These are phyloP conservation scores for Heliconius charithonia DNA, from an alignment of 2,888 invertebrate genomes.

Conservation along the genomic window DNA sequence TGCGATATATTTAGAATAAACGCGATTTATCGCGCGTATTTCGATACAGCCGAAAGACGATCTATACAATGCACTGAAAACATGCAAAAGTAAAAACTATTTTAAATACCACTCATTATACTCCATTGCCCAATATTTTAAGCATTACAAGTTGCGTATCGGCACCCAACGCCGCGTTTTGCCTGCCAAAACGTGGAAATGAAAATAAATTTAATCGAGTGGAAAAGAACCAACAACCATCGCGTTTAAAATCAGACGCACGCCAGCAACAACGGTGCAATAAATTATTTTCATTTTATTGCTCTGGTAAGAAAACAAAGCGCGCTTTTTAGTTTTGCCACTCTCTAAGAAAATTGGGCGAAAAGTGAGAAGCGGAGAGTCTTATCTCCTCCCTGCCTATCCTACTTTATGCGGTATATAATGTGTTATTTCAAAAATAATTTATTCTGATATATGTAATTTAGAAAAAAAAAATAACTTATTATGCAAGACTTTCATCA, in stretches of 20 bases:
- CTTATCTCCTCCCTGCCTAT: too few species aligned
- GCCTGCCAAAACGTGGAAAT: background rate
- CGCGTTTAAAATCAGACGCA: too few species aligned
- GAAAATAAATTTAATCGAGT: background rate
- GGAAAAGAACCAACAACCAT: background rate
- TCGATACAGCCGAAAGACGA: conserved; percentile 28
- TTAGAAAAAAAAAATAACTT: background rate
- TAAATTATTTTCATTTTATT: too few species aligned
- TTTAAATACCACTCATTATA: background rate
- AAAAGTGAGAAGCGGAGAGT: too few species aligned
- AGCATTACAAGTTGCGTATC: background rate
- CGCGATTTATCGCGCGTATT: conserved; percentile 49
- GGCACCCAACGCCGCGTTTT: background rate
- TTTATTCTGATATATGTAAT: background rate
- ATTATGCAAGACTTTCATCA: background rate
- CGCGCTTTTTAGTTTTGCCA: too few species aligned
- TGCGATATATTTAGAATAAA: conserved; percentile 56
- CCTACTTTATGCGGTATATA: too few species aligned
- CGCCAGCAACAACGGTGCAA: too few species aligned
- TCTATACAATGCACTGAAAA: conserved; percentile 22
- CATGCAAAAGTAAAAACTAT: conserved; percentile 7
- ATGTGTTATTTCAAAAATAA: too few species aligned
- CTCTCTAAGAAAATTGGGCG: too few species aligned
- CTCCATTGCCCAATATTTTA: background rate
- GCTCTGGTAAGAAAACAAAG: too few species aligned